Base-by-base conservation (phyloP, 2,888 invertebrate species). In the Tyria jacobaeae region DNA sequence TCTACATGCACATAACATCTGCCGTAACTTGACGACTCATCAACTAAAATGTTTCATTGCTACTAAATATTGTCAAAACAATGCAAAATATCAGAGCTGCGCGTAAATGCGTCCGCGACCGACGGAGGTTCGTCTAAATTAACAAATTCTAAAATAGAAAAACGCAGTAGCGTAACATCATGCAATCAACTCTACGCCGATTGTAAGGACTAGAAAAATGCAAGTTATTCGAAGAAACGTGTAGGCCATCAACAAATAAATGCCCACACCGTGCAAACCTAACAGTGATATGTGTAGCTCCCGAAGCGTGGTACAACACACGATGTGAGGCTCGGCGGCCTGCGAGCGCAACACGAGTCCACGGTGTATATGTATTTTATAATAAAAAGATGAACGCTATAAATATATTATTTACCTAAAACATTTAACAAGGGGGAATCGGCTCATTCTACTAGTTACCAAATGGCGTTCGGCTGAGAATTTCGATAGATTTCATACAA, bases 181-280 rank as follows among this genome's bases (percentile, higher is more conserved):
- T 81, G 80, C 86, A 84, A 85, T 73, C 79, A 79, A 85, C 81
- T 82, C 81, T 79, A 85, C 78, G 82, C 84, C 84, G 79, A 85
- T 84, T 84, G 82, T 87, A 89, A 86, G 87, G 92, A 92, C 93
- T 93, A 94, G 92, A 94, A 90, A 90, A 93, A 93, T 93, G 92
- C 92, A 91, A 92, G 91, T 83, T 76, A 89, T 88, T 86, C 84
- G 80, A 88, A 90, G 82, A 84, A 80, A 83, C 78, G 75, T 77
- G 76, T 78, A 77, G 80, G 79, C 69, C 67, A 67, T 76, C 72
- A 70, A 73, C 77, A 76, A 80, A 75, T 81, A 80, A 83, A 85
- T 83, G 86, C 84, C 81, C 82, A 78, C 81, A 78, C 72, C 72
- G 73, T 76, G 66, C 71, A 74, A 78, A 68, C 70, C 67, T 75